Conservation (phyloP, 2,797 vertebrate species). For the Parotocinclus haroldoi region DNA sequence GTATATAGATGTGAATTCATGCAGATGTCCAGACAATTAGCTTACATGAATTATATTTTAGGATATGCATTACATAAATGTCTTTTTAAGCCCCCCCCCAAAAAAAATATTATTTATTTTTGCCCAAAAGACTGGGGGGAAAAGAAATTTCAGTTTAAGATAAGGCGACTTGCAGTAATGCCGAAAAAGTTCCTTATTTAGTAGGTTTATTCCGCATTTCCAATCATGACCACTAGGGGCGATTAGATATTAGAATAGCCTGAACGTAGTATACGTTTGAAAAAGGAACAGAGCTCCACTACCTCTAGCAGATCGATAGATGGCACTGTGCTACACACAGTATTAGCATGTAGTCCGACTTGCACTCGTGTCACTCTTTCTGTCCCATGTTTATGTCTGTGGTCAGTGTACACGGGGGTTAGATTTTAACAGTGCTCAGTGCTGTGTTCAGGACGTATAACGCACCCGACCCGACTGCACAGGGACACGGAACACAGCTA, state of each 20-base stretch:
- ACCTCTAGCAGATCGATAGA: slow-evolving; percentile 54
- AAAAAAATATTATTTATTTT: too few relatives aligned
- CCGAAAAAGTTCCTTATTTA: too few relatives aligned
- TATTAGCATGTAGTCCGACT: slow-evolving; percentile 42
- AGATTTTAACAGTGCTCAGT: slow-evolving; percentile 45
- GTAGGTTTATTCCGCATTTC: neutral
- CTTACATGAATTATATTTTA: too few relatives aligned
- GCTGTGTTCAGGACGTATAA: slow-evolving; percentile 54
- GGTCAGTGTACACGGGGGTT: slow-evolving; percentile 48
- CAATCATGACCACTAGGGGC: neutral
- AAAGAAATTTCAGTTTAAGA: too few relatives aligned
- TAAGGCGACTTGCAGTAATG: too few relatives aligned
- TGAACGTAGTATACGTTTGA: slow-evolving; percentile 9
- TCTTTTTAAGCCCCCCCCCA: too few relatives aligned
- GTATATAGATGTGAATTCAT: slow-evolving; percentile 19
- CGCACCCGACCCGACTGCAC: slow-evolving; percentile 47
- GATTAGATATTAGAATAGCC: neutral
- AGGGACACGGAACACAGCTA: slow-evolving; percentile 53
- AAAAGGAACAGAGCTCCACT: slow-evolving; percentile 52
- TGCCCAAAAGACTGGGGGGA: too few relatives aligned
- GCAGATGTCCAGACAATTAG: slow-evolving; percentile 13
- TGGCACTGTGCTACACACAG: slow-evolving; percentile 55
- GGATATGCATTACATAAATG: too few relatives aligned
- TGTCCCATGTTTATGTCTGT: slow-evolving; percentile 42
- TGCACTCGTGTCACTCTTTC: slow-evolving; percentile 41